Evolutionary conservation across 2,888 invertebrate species (phyloP), one percentile per base, ranked within the genome.

Genomic region (Tetragonisca angustula): DNA sequence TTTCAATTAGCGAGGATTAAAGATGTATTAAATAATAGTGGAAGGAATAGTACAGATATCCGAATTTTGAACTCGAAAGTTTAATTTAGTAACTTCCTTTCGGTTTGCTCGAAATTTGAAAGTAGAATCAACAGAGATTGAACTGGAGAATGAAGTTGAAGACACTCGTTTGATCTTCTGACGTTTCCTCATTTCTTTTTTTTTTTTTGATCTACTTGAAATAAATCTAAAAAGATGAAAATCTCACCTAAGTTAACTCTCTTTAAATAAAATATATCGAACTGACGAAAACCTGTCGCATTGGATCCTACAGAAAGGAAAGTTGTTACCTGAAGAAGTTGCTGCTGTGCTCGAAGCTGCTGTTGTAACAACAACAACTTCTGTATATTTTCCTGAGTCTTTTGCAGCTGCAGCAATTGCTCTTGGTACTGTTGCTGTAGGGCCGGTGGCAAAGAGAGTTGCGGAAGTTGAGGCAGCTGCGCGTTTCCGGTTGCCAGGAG

Each of bases 321-420:
- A 27, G 1, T 11, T 32, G 19, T 2, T 61, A 94, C 94, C 92
- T 94, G 93, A 49, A 94, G 90, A 36, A 94, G 79, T 56, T 94
- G 92, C 69, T 94, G 94, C 75, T 94, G 94, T 17, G 91, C 79
- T 77, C 91, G 92, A 3, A 94, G 87, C 65, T 94, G 94, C 62
- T 94, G 94, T 74, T 94, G 94, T 71, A 94, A 84, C 27, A 92
- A 54, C 69, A 94, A 67, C 19, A 94, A 85, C 73, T 93, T 93
- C 76, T 94, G 94, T 64, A 94, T 94, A 77, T 92, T 94, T 81
- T 94, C 94, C 61, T 94, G 94, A 2, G 94, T 94, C 84, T 93
- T 94, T 77, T 94, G 94, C 69, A 94, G 85, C 70, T 94, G 94
- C 62, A 93, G 27, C 65, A 94, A 85, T 21, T 94, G 94, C 19